Base-by-base conservation (phyloP, 2,797 vertebrate genomes). In the Lophotriccus pileatus region DNA sequence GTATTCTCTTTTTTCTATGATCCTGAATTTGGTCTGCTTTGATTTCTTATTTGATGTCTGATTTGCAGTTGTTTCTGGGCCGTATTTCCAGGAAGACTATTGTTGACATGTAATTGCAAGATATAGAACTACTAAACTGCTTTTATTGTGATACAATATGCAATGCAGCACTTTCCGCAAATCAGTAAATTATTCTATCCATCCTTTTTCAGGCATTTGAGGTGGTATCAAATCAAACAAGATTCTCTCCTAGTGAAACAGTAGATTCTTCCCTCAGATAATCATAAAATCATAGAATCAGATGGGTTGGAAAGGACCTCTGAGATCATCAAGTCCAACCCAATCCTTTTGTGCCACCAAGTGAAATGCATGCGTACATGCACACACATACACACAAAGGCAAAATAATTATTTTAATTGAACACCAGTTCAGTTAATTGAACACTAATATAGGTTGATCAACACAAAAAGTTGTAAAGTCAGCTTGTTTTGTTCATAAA, bases 151-250 rank as follows among this genome's bases (percentile, higher is more conserved):
- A 43, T 90, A 77, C 44, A 72, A 50, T 64, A 37, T 89, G 41
- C 92, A 99, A 98, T 98, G 86, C 98, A 99, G 58, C 98, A 97
- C 17, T 99, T 99, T 81, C 98, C 98, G 16, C n/a, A 98, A 23
- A 98, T 99, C 97, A 98, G 98, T 88, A 98, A 99, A 89, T 98
- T 62, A 27, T 99, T 52, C 59, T 99, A 84, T 96, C 98, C 1
- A 95, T 95, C 30, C 87, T 99, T 81, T 99, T 89, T 50, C 98
- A 98, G 8, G 95, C 84, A 47, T 99, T 99, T 86, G 97, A 89
- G 32, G 49, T 98, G 2, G 96, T 98, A 94, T 98, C 98, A 10
- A 98, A 73, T 82, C 98, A 99, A 96, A 97, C 79, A 97, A 24
- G 98, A 98, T 2, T 96, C 99, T 32, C 81, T 90, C 7, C 97